Percentiles rank a stretch among this genome's conserved stretches.
These are phyloP conservation scores for Caenorhabditis drosophilae DNA, from an alignment of 2,888 invertebrate species.

Conservation along the genomic window DNA sequence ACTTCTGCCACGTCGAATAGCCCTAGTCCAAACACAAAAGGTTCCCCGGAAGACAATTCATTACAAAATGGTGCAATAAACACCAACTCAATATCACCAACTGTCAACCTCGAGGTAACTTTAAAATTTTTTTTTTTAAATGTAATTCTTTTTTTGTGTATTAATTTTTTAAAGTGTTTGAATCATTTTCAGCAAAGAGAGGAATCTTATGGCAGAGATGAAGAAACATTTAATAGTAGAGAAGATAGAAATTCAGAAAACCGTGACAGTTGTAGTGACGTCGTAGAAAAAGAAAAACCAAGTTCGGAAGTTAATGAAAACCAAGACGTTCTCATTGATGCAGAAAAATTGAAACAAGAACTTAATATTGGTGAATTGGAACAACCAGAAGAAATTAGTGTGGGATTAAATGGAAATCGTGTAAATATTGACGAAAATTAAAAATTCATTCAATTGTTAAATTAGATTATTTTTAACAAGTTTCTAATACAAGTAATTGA, in stretches of 20 bases:
- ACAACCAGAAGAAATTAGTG: constrained; percentile 38
- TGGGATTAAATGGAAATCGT: constrained; percentile 36
- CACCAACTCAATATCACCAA: constrained; percentile 31
- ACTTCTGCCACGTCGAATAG: constrained; percentile 20
- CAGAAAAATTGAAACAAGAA: constrained; percentile 34
- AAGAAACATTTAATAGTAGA: constrained; percentile 30
- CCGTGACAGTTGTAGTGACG: constrained; percentile 31
- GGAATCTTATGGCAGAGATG: background rate
- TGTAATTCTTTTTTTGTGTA: background rate
- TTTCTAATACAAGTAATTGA: too few relatives aligned
- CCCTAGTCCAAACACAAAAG: constrained; percentile 32
- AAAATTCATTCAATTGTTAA: constrained; percentile 3
- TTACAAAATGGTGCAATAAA: constrained; percentile 11
- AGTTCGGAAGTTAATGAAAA: constrained; percentile 27
- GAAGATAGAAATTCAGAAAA: constrained; percentile 28
- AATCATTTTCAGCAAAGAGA: constrained; percentile 2
- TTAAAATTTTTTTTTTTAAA: too few relatives aligned
- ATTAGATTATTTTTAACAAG: too few relatives aligned
- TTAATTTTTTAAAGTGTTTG: background rate
- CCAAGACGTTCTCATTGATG: constrained; percentile 28
- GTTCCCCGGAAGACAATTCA: constrained; percentile 29
- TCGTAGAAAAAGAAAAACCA: constrained; percentile 24
- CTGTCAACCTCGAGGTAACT: constrained; percentile 33
- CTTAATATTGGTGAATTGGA: constrained; percentile 32
- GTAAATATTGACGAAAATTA: constrained; percentile 30